Evolutionary conservation across 1,140 invertebrate genomes (phyloP), one percentile per base, ranked within the genome.

Genomic region (Trypoxylus dichotomus): DNA sequence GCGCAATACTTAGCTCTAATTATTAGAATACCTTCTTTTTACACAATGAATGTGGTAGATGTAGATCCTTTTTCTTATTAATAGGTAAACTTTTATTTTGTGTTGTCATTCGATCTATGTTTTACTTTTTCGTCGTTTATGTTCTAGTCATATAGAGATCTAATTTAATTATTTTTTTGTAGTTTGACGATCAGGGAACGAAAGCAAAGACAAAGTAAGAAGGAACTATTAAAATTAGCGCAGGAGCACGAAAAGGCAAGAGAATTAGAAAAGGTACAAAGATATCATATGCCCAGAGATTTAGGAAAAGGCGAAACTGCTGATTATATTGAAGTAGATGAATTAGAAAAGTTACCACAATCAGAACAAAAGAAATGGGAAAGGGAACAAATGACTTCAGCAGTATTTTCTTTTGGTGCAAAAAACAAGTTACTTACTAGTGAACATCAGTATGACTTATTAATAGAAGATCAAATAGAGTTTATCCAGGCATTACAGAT

Each of bases 331-430:
- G 97, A 99, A 87, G 94, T 96, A 32, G 96, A 97, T 87, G 93
- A 94, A 79, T 89, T 90, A 83, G 96, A 98, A 86, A 93, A 92
- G 83, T 90, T 93, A 42, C 94, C 95, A 1, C 94, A 97, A 86
- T 96, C 95, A 6, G 98, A 99, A 85, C 97, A 99, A 86, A 91
- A 92, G 79, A 97, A 98, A 89, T 99, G 98, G 98, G 98, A 99
- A 89, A 95, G 98, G 77, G 97, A 99, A 86, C 96, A 98, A 87
- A 93, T 99, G 88, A 93, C 93, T 25, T 95, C 95, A n/a, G 97
- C 97, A 21, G 91, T 94, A 42, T 94, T 97, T 85, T 91, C 92
- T 82, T 98, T 99, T 90, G 98, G 98, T 15, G 96, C 98, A 0
- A 95, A 94, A 87, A 94, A 98, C 89, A 85, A 87, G 74, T 81